Percentiles rank a stretch among this genome's conserved stretches.
These are phyloP conservation scores for Choreutis nemorana DNA, from an alignment of 2,888 invertebrate species.

Conservation along the genomic window DNA sequence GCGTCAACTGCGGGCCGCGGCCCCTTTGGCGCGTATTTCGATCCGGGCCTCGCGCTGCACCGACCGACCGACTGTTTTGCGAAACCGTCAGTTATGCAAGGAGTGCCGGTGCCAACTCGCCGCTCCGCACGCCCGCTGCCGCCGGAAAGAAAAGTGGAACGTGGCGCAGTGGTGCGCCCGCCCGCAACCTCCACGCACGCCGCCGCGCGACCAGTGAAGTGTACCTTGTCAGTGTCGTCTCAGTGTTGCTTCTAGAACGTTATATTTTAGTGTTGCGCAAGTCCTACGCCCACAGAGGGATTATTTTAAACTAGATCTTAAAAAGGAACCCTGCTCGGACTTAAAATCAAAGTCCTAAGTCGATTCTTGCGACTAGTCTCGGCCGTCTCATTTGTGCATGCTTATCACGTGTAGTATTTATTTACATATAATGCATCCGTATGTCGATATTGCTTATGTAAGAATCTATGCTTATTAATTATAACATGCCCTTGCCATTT, in stretches of 20 bases:
- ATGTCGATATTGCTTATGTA: slow-evolving; percentile 1
- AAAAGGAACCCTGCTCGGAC: no score
- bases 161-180: slow-evolving; percentile 58
- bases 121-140: slow-evolving; percentile 44
- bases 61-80: slow-evolving; percentile 58
- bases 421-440: no score
- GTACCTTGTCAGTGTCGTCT: slow-evolving; percentile 49
- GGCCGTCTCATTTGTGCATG: no score
- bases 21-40: slow-evolving; percentile 58
- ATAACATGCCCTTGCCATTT: no score
- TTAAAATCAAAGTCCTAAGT: no score
- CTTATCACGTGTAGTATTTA: slow-evolving; percentile 28
- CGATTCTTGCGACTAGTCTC: no score
- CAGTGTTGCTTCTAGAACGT: slow-evolving; percentile 62
- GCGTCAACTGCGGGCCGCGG: slow-evolving; percentile 38
- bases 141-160: slow-evolving; percentile 67
- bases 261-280: slow-evolving; percentile 57
- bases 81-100: slow-evolving; percentile 64
- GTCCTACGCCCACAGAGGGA: slow-evolving; percentile 54
- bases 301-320: slow-evolving; percentile 57
- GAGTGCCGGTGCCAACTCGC: slow-evolving; percentile 63
- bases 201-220: slow-evolving; percentile 49
- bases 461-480: slow-evolving; percentile 5
- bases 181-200: slow-evolving; percentile 59
- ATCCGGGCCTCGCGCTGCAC: slow-evolving; percentile 52